These are phyloP conservation scores for Cecropterus lyciades DNA, from an alignment of 1,140 invertebrate species.

Conservation along the genomic window DNA sequence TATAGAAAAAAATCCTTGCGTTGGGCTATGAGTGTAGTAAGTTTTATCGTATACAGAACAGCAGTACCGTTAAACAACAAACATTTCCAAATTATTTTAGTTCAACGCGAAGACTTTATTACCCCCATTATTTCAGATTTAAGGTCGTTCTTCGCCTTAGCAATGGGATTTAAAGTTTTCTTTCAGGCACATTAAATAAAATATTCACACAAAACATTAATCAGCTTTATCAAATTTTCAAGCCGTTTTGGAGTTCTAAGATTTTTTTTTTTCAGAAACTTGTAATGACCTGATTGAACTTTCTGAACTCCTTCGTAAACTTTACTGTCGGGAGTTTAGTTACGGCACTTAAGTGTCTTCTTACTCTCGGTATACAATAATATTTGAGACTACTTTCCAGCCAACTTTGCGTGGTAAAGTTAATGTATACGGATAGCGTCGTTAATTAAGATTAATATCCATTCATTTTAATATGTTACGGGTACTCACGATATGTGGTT, in stretches of 20 bases:
- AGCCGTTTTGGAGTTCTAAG: conserved; percentile 3
- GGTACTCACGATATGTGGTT: too few relatives aligned
- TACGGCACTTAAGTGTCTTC: conserved; percentile 9
- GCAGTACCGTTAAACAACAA: too few relatives aligned
- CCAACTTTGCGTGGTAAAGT: not conserved
- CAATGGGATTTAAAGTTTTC: conserved; percentile 28
- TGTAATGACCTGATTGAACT: conserved; percentile 6
- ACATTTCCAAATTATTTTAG: too few relatives aligned
- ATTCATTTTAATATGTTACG: too few relatives aligned
- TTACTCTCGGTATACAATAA: conserved; percentile 19
- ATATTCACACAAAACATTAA: conserved; percentile 35
- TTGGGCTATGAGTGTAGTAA: too few relatives aligned
- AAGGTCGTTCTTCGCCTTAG: conserved; percentile 6
- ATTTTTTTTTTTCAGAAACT: conserved; percentile 13
- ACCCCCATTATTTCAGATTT: conserved; percentile 19
- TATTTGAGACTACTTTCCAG: conserved; percentile 1
- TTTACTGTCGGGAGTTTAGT: conserved; percentile 24
- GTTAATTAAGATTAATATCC: too few relatives aligned
- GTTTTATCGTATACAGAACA: too few relatives aligned
- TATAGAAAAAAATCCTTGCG: too few relatives aligned
- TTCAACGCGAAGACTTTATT: not conserved
- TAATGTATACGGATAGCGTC: too few relatives aligned
- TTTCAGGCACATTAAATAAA: conserved; percentile 30
- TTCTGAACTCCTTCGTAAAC: conserved; percentile 11
- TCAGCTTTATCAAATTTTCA: conserved; percentile 27